A percentile compares a stretch with the other conserved stretches of the same genome.
Evolutionary conservation across 1,140 invertebrate genomes (phyloP).

Genomic region (Diorhabda carinulata): DNA sequence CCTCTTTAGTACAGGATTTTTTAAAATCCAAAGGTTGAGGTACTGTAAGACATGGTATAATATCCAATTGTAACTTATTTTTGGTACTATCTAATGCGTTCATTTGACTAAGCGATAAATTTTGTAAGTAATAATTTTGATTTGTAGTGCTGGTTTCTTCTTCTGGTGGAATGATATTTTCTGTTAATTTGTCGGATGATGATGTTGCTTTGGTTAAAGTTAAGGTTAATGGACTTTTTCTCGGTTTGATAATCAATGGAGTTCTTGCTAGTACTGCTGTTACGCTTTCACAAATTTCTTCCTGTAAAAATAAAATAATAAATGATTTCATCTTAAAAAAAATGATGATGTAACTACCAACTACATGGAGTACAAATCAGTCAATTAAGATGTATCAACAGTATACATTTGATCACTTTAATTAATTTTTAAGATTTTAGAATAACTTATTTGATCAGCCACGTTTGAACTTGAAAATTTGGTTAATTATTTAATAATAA

Average conservation of each 20-base stretch:
- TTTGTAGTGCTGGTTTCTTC: conserved; percentile 10
- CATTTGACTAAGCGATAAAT: conserved; percentile 30
- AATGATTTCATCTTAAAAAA: too few species aligned
- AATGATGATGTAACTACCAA: too few species aligned
- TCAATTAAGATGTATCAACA: too few species aligned
- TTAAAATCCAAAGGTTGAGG: conserved; percentile 3
- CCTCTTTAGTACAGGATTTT: conserved; percentile 22
- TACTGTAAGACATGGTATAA: conserved; percentile 32
- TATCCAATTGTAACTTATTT: conserved; percentile 37
- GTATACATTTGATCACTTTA: too few species aligned
- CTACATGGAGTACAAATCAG: too few species aligned
- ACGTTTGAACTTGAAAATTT: too few species aligned
- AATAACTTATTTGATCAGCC: too few species aligned
- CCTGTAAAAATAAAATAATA: conserved; percentile 50
- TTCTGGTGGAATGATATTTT: conserved; percentile 58
- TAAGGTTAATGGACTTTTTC: conserved; percentile 61
- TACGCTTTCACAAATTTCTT: conserved; percentile 65
- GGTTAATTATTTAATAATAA: too few species aligned
- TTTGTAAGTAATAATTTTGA: conserved; percentile 34
- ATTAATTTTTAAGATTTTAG: too few species aligned
- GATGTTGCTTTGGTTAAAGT: background rate
- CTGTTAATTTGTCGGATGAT: conserved; percentile 35
- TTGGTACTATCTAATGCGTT: conserved; percentile 27
- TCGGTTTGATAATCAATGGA: conserved; percentile 67
- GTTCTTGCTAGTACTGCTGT: conserved; percentile 61